Base-by-base conservation (phyloP, 30 jellyfish, hydroid and myxozoan species). In the Aurelia aurita complex sp. Pacific region DNA sequence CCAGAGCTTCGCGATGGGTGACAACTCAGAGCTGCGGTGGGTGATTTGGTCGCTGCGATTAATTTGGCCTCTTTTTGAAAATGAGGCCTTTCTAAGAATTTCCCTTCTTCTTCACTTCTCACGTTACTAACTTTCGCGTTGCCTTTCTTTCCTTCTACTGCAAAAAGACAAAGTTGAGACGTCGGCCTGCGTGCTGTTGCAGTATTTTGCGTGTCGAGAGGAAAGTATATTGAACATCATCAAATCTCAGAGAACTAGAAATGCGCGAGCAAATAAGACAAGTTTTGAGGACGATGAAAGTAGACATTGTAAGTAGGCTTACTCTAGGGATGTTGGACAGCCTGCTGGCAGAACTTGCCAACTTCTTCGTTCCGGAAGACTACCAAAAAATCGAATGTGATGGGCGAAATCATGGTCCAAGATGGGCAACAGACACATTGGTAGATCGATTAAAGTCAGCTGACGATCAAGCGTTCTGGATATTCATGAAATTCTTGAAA, bases 371-470 rank as follows among this genome's bases (percentile, higher is more conserved):
- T 16, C n/a, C n/a, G 10, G 85, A 74, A 10, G 83, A 68, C 43
- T 55, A 35, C 17, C 90, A 81, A 34, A 43, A 57, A 51, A 81
- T 81, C 19, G 66, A 81, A 68, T 69, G 90, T 57, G 90, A 67
- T 5, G 42, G 51, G 11, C 54, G 34, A 52, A 74, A 69, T 34
- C 66, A 18, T 8, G 93, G 93, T 10, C 76, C 53, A 19, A 63
- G 59, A 34, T 60, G 87, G 82, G 93, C 87, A 4, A 67, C 87
- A 19, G 86, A 72, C 52, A 18, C 63, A 32, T 66, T 84, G 60
- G 55, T 84, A 4, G 93, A 84, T 38, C 32, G 87, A 16, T 64
- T 84, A 60, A 69, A 77, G 60, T 60, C 57, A 2, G 36, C 64
- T 3, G 87, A 73, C 33, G 76, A 61, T 4, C 62, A 7, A 6